phyloP scores from a whole-genome alignment of 2,888 invertebrate genomes.

The Phoronis australis region DNA sequence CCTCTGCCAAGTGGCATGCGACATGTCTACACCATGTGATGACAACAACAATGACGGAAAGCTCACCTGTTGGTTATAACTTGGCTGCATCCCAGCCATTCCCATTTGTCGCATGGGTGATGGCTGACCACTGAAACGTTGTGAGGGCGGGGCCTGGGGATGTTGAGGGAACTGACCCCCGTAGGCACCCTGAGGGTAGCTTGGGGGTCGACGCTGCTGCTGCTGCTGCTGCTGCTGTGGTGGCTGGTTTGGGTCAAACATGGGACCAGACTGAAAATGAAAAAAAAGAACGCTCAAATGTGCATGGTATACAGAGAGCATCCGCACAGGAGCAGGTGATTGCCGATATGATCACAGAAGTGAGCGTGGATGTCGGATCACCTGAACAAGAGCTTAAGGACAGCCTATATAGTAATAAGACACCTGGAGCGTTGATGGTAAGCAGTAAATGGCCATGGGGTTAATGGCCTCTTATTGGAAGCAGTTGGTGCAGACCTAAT shows the following conservation, averaged over 20 bases:
- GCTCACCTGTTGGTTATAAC: no score
- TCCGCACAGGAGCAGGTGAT: neutral
- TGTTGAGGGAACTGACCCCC: constrained; percentile 18
- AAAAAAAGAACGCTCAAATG: no score
- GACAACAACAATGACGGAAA: no score
- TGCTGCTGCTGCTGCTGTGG: constrained; percentile 34
- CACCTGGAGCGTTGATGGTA: no score
- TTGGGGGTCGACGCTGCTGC: constrained; percentile 14
- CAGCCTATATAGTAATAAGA: no score
- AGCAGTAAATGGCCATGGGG: no score
- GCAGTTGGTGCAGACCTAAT: no score
- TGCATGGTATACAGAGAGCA: neutral
- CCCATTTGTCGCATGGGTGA: constrained; percentile 17
- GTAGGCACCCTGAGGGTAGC: constrained; percentile 17
- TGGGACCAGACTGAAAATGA: no score
- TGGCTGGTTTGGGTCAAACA: constrained; percentile 24
- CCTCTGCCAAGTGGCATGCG: no score
- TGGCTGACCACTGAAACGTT: constrained; percentile 54
- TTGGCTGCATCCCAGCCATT: no score
- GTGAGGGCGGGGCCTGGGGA: constrained; percentile 56
- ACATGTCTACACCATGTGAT: no score
- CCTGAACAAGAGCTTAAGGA: neutral
- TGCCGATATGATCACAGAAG: neutral
- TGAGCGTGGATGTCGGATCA: neutral
- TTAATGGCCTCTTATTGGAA: no score